Percentiles rank a stretch among this genome's conserved stretches.
These are phyloP conservation scores for Aplidium turbinatum DNA, from an alignment of 23 tunicate genomes.

Conservation along the genomic window DNA sequence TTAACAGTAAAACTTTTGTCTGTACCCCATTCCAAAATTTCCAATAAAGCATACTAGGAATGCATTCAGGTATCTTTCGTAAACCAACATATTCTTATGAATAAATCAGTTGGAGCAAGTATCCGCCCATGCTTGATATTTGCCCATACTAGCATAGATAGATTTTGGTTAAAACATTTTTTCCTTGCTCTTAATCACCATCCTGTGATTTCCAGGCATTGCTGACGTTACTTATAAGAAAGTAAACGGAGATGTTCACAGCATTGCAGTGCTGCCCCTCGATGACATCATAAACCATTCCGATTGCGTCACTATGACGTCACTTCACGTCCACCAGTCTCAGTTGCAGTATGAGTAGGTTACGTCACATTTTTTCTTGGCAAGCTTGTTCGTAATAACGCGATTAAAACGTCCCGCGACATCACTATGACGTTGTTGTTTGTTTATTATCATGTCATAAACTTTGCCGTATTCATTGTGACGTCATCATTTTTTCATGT, in stretches of 20 bases:
- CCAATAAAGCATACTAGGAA: too few relatives aligned
- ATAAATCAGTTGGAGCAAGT: neutral
- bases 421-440: too few relatives aligned
- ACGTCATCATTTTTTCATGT: neutral
- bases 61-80: too few relatives aligned
- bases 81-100: too few relatives aligned
- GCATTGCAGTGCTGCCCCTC: slow-evolving; percentile 4
- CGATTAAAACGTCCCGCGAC: too few relatives aligned
- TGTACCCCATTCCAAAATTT: too few relatives aligned
- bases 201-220: slow-evolving; percentile 12
- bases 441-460: neutral
- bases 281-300: too few relatives aligned
- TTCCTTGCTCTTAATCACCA: too few relatives aligned
- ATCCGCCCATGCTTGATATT: neutral
- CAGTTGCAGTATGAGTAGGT: neutral
- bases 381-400: too few relatives aligned
- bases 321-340: too few relatives aligned
- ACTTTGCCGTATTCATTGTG: neutral
- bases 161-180: neutral
- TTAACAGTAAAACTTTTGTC: too few relatives aligned
- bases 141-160: neutral
- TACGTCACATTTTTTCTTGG: too few relatives aligned
- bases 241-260: slow-evolving; percentile 3
- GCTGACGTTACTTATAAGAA: slow-evolving; percentile 37
- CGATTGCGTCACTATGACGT: slow-evolving; percentile 17